Conservation (phyloP, 2,888 invertebrate genomes). For the Drosophila sordidula region DNA sequence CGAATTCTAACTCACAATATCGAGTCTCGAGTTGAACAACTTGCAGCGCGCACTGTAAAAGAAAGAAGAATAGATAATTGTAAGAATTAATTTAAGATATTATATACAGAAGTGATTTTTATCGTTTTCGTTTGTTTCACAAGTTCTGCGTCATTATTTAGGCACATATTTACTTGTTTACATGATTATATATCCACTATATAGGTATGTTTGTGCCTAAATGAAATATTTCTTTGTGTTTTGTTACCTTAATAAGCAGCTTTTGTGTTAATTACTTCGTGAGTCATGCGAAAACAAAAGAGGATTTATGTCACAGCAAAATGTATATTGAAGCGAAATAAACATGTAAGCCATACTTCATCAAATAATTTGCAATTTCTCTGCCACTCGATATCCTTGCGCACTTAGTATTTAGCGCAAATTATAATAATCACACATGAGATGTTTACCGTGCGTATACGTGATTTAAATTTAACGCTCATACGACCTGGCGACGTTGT, state of each 20-base stretch:
- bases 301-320: constrained; percentile 9
- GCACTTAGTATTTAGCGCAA: background rate
- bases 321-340: constrained; percentile 4
- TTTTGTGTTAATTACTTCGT: constrained; percentile 18
- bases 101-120: too few relatives aligned
- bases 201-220: background rate
- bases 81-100: too few relatives aligned
- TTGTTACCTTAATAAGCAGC: constrained; percentile 9
- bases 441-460: constrained; percentile 55
- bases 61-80: background rate
- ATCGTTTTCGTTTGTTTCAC: too few relatives aligned
- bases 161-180: too few relatives aligned
- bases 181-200: background rate
- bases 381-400: background rate
- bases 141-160: too few relatives aligned
- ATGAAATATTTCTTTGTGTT: constrained; percentile 8
- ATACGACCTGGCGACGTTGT: constrained; percentile 42
- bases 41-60: constrained; percentile 18
- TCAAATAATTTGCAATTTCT: constrained; percentile 11
- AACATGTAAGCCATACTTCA: constrained; percentile 30
- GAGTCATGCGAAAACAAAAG: constrained; percentile 29
- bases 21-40: background rate
- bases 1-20: constrained; percentile 13
- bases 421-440: constrained; percentile 8
- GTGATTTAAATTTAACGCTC: constrained; percentile 48